These are phyloP conservation scores for Nomada flava DNA, from an alignment of 2,888 invertebrate genomes.

Conservation along the genomic window DNA sequence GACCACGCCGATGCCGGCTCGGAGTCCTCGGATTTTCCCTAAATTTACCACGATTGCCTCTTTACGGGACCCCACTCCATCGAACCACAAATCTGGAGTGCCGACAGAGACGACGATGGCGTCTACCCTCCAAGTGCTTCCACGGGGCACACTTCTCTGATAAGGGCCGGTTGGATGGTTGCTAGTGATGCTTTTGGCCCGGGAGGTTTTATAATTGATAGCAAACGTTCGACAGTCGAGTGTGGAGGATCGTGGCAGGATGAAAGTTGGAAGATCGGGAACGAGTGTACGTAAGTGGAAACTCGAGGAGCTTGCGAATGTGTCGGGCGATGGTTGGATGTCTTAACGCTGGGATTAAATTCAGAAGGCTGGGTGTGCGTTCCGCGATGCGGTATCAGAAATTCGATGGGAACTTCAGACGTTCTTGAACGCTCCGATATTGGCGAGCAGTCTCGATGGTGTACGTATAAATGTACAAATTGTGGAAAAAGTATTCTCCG, in stretches of 20 bases:
- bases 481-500: no score
- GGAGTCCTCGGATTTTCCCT: constrained; percentile 54
- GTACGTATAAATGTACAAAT: no score
- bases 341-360: no score
- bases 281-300: background rate
- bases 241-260: background rate
- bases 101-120: background rate
- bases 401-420: no score
- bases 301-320: no score
- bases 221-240: constrained; percentile 16
- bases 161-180: background rate
- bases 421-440: no score
- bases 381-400: no score
- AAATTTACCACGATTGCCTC: constrained; percentile 61
- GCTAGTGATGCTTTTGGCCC: background rate
- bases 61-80: constrained; percentile 22
- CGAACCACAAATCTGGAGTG: constrained; percentile 8
- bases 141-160: background rate
- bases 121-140: background rate
- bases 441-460: no score
- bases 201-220: constrained; percentile 34
- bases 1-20: constrained; percentile 52
- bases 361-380: no score
- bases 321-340: no score
- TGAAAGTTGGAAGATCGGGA: background rate